These are phyloP conservation scores for Hippoglossus hippoglossus DNA, from an alignment of 2,797 vertebrate genomes.

Conservation along the genomic window DNA sequence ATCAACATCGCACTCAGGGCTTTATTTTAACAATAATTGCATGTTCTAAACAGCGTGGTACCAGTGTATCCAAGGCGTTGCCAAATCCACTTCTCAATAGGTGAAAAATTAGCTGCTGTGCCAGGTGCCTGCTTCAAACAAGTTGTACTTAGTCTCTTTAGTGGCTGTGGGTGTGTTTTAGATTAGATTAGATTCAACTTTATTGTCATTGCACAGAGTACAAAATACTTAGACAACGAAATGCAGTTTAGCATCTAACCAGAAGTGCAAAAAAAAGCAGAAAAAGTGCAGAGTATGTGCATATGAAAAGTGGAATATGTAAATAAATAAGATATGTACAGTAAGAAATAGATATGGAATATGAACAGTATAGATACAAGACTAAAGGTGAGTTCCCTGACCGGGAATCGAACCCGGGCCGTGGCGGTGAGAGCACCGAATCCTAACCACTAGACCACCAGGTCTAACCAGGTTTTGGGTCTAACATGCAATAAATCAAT, in stretches of 20 bases:
- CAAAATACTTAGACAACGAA: too few relatives aligned
- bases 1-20: neutral
- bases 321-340: too few relatives aligned
- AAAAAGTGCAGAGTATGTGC: too few relatives aligned
- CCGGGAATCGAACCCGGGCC: constrained; percentile 83
- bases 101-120: neutral
- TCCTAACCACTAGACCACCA: constrained; percentile 85
- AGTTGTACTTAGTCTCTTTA: neutral
- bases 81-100: neutral
- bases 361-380: too few relatives aligned
- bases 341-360: too few relatives aligned
- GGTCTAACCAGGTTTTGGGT: constrained; percentile 4
- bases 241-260: too few relatives aligned
- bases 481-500: neutral
- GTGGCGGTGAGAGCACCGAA: constrained; percentile 81
- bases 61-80: neutral
- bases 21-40: neutral
- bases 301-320: too few relatives aligned
- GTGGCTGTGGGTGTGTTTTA: neutral
- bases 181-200: too few relatives aligned
- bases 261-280: too few relatives aligned
- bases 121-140: neutral
- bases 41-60: neutral
- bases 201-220: too few relatives aligned
- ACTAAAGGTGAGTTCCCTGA: constrained; percentile 68